phyloP scores from a whole-genome alignment of 2,113 vertebrate genomes.

The Cygnus atratus region DNA sequence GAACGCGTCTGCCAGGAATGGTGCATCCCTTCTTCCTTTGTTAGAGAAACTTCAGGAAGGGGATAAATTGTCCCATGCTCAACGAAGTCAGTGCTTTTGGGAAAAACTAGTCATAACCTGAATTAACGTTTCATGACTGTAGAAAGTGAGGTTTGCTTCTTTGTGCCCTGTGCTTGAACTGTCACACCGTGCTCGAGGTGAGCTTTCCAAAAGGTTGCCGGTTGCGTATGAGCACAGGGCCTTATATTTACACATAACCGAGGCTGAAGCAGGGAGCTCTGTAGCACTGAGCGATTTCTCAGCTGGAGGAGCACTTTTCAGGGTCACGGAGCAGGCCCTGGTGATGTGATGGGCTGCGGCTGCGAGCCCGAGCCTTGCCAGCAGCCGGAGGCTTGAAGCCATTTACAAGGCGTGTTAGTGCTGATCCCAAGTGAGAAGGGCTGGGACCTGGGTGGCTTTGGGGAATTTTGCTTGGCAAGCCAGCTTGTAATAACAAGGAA shows the following conservation, averaged over 20 bases:
- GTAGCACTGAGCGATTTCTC: not conserved
- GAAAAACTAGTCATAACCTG: not conserved
- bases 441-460: not conserved
- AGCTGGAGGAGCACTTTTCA: not conserved
- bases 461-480: not conserved
- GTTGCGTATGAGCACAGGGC: not conserved
- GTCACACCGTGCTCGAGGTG: accelerated
- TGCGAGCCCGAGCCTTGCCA: not conserved
- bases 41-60: not conserved
- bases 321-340: not conserved
- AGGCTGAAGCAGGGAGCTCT: not conserved
- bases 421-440: not conserved
- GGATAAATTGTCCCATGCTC: not conserved
- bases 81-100: not conserved
- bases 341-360: not conserved
- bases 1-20: not conserved
- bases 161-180: not conserved
- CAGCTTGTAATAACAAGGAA: not conserved
- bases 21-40: not conserved
- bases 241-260: too few species aligned
- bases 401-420: not conserved
- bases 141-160: not conserved
- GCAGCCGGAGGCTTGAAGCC: not conserved
- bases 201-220: not conserved
- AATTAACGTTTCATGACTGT: not conserved